Evolutionary conservation across 2,113 vertebrate species (phyloP).

Genomic region (Psammodynastes pulverulentus): DNA sequence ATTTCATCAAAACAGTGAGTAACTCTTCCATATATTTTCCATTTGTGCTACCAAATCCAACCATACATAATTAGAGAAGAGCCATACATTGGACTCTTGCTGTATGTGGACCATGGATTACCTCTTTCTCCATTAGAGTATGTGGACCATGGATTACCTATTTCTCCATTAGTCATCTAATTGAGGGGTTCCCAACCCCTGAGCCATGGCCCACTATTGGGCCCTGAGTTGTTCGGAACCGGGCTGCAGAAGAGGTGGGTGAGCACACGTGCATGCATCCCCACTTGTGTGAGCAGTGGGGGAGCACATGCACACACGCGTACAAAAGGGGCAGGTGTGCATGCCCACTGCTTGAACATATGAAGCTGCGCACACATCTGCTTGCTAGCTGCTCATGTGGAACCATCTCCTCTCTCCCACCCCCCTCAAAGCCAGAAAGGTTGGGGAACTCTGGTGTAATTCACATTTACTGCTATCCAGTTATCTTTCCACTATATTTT

Average conservation of each 20-base stretch:
- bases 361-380: not conserved
- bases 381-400: not conserved
- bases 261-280: not conserved
- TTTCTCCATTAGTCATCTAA: not conserved
- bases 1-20: not conserved
- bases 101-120: not conserved
- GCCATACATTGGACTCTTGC: not conserved
- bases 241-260: not conserved
- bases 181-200: not conserved
- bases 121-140: not conserved
- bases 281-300: not conserved
- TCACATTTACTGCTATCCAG: not conserved
- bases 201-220: not conserved
- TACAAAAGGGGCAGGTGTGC: not conserved
- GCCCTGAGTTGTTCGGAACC: not conserved
- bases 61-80: not conserved
- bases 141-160: not conserved
- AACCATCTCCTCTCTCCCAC: not conserved
- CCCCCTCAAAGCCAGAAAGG: not conserved
- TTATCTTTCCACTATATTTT: not conserved
- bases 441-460: not conserved
- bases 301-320: accelerated
- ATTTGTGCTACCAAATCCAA: not conserved
- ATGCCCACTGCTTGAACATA: not conserved
- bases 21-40: not conserved